Base-by-base conservation (phyloP, 2,888 invertebrate species). In the Ernsta delagoae region DNA sequence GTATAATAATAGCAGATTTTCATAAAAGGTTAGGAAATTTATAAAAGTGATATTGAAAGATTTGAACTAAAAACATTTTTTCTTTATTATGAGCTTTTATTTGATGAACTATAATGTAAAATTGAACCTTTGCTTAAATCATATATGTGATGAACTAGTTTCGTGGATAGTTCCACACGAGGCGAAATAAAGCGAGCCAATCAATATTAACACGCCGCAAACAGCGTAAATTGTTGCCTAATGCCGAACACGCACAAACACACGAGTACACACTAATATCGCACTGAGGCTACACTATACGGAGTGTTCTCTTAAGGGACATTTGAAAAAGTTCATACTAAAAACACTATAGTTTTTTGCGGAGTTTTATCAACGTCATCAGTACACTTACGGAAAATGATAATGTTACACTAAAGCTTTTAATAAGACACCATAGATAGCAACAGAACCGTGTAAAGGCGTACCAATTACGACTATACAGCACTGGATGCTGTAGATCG, bases 171-270 rank as follows among this genome's bases (percentile, higher is more conserved):
- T 90, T 89, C 88, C 86, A 87, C 88, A 86, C 86, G 86, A 89
- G 91, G 89, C 89, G 88, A 91, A 93, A 92, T 93, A 93, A 92
- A 92, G 92, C 92, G 89, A 90, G 90, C 92, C 92, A 92, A 93
- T 93, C 93, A 93, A 93, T 93, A 93, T 92, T 91, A 92, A 93
- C 92, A 93, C 92, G 88, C 93, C 92, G 87, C 93, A 92, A 93
- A 92, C 93, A 92, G 92, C 92, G 93, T 92, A 92, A 93, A 93
- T 92, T 92, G 92, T 93, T 92, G 92, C 92, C 92, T 92, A 92
- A 92, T 92, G 91, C 91, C 87, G 83, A 82, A 83, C 87, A 83
- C 92, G 77, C 92, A 69, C 68, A 59, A 48, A 69, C 63, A 69
- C 63, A 63, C 50, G 31, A 31, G 39, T 56, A 92, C 90, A 89